These are phyloP conservation scores for Brachionus sp. DNA, from an alignment of 1,140 invertebrate genomes.

Conservation along the genomic window DNA sequence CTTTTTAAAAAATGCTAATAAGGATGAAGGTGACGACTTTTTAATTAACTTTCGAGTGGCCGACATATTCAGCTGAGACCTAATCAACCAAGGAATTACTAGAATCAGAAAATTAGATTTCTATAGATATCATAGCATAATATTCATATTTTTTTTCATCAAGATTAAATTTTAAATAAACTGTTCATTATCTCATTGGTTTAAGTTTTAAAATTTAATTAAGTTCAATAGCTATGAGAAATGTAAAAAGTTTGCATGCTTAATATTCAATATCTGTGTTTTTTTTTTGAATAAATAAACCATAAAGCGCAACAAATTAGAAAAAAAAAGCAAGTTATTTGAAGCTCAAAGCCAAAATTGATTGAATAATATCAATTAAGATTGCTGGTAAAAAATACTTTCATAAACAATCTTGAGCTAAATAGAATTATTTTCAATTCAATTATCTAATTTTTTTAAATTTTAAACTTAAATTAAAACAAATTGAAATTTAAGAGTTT, in stretches of 20 bases:
- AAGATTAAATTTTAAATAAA: not conserved
- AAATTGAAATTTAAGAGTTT: not conserved
- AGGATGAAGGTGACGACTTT: not conserved
- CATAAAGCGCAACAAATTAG: not conserved
- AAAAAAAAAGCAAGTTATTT: not conserved
- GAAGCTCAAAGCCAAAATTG: not conserved
- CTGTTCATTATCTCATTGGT: not conserved
- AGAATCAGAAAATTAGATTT: not conserved
- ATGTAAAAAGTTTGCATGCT: not conserved
- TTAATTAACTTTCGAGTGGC: not conserved
- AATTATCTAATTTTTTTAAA: not conserved
- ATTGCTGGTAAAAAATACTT: not conserved
- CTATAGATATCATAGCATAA: no score
- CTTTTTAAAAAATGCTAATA: not conserved
- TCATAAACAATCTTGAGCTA: not conserved
- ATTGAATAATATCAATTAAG: not conserved
- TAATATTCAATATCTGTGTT: not conserved
- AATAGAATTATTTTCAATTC: not conserved
- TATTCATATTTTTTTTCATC: not conserved
- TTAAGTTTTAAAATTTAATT: not conserved
- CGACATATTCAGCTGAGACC: not conserved
- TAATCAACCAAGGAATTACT: not conserved
- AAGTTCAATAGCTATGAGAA: not conserved
- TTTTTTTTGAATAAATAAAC: not conserved
- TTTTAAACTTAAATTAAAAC: conserved; percentile 1